Evolutionary conservation across 2,888 invertebrate species (phyloP), one percentile per base, ranked within the genome.

Genomic region (Suillia variegata): DNA sequence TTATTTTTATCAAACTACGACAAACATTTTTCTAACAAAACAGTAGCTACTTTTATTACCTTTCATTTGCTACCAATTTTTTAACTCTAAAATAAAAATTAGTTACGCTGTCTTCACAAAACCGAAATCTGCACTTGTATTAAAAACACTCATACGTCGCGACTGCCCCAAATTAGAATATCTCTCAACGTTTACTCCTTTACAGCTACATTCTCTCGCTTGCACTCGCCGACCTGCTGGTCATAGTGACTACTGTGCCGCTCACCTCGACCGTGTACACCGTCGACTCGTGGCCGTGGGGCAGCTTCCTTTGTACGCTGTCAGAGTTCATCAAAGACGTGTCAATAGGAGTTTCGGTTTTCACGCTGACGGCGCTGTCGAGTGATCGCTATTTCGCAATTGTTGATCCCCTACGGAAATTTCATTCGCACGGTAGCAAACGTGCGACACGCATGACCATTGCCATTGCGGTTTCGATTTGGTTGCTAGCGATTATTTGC

Each of bases 331-430:
- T 92, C 52, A 94, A 93, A 77, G 94, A 95, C 71, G 86, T 96
- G 67, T 94, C 94, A 56, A 90, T 95, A 58, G 96, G 96, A 0
- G 96, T 96, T 0, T 95, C 95, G 0, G 94, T 96, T 1, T 96
- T 96, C 80, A 96, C 96, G 0, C 83, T 96, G 66, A 95, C 94
- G 0, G 95, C 95, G 0, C 83, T 96, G 1, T 94, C 95, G 18
- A 93, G 91, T 10, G 95, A 96, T 80, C 86, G 96, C 55, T 96
- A 93, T 82, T 92, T 92, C 78, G 96, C 96, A 3, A 95, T 96
- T 65, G 94, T 94, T 2, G 90, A 94, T 78, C 96, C 96, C 0
- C 84, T 96, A 83, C 86, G 91, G 70, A 91, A 91, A 73, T 84
- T 89, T 15, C 90, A 93, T 81, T 87, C 87, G 61, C 86, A 90